Conservation (phyloP, 1,140 invertebrate species). For the Apis dorsata region DNA sequence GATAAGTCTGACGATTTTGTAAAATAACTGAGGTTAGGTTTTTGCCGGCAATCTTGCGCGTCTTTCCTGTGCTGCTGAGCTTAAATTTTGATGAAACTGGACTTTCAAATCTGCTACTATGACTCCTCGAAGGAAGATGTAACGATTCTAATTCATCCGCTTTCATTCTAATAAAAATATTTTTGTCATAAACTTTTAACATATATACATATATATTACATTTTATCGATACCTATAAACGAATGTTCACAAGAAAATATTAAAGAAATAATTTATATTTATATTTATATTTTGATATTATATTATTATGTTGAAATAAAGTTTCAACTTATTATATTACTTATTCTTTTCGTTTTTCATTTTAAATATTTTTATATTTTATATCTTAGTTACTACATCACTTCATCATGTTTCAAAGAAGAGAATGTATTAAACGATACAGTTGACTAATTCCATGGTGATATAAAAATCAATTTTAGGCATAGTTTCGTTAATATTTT, state of each 20-base stretch:
- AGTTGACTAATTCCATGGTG: conserved; percentile 23
- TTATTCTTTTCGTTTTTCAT: not conserved
- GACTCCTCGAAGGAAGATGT: not conserved
- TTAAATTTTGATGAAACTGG: conserved; percentile 46
- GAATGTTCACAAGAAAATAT: too few relatives aligned
- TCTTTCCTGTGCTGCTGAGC: not conserved
- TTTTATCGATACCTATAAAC: conserved; percentile 2
- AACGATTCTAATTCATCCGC: not conserved
- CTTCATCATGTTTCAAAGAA: not conserved
- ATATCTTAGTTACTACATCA: not conserved
- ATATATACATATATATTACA: not conserved
- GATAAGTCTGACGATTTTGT: conserved; percentile 54
- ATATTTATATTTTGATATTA: not conserved
- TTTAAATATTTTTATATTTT: not conserved
- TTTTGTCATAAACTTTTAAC: not conserved
- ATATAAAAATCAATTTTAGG: conserved; percentile 24
- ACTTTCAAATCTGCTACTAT: conserved; percentile 24
- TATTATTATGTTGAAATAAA: not conserved
- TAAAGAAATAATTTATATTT: not conserved
- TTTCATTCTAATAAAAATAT: conserved; percentile 40
- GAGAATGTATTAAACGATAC: not conserved
- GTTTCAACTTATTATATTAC: not conserved
- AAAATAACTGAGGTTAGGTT: conserved; percentile 53
- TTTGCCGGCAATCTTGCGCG: conserved; percentile 27
- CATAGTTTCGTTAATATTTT: not conserved